These are phyloP conservation scores for Linnaemya vulpina DNA, from an alignment of 2,888 invertebrate species.

Conservation along the genomic window DNA sequence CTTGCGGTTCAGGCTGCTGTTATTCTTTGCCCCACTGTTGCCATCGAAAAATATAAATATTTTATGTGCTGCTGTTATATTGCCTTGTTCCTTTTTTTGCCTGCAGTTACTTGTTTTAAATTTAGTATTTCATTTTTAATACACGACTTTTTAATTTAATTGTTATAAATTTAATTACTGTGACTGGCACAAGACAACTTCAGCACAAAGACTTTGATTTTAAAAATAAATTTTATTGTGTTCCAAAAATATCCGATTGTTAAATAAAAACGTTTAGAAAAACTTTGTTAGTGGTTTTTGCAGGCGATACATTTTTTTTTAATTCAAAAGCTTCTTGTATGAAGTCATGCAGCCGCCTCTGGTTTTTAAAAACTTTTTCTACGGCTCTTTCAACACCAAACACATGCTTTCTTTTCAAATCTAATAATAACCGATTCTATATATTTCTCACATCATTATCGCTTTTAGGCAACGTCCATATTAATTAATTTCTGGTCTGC, in stretches of 20 bases:
- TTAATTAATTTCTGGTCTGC: neutral
- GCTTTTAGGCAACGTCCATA: neutral
- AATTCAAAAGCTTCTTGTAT: neutral
- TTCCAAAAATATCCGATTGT: neutral
- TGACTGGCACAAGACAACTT: neutral
- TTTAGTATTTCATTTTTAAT: constrained; percentile 1
- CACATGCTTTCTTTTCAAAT: neutral
- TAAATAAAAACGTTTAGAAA: neutral
- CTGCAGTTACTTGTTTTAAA: neutral
- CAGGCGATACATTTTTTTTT: no score
- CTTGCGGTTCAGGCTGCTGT: neutral
- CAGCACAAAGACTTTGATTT: neutral
- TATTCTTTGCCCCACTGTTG: neutral
- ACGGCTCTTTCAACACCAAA: no score
- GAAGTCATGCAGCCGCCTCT: neutral
- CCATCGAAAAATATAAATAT: neutral
- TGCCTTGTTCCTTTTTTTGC: neutral
- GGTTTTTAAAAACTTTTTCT: neutral
- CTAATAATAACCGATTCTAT: neutral
- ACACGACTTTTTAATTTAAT: constrained; percentile 10
- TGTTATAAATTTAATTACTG: constrained; percentile 7
- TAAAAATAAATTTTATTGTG: neutral
- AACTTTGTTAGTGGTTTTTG: no score
- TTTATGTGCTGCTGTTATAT: neutral
- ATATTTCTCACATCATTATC: neutral